These are phyloP conservation scores for Ypsolopha sequella DNA, from an alignment of 2,888 invertebrate genomes.

Conservation along the genomic window DNA sequence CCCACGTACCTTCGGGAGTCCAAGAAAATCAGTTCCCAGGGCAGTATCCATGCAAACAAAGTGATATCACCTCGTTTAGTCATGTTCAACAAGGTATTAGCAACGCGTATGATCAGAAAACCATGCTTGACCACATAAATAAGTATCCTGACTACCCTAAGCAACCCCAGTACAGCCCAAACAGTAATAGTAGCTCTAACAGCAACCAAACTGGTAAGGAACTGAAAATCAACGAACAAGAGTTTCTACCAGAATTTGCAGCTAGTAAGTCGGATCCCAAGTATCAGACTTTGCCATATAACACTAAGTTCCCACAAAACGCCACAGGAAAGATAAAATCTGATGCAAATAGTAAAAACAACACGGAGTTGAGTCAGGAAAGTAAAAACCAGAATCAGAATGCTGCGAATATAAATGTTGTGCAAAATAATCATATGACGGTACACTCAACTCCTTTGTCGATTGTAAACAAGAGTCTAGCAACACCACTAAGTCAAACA, in stretches of 20 bases:
- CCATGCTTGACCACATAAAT: constrained; percentile 50
- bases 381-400: constrained; percentile 32
- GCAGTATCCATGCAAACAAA: constrained; percentile 48
- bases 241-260: constrained; percentile 76
- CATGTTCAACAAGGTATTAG: constrained; percentile 62
- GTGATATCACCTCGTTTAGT: constrained; percentile 40
- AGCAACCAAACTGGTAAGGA: constrained; percentile 62
- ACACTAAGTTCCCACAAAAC: constrained; percentile 83
- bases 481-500: constrained; percentile 73
- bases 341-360: constrained; percentile 49
- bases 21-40: constrained; percentile 52
- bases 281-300: constrained; percentile 93
- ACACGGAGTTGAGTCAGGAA: constrained; percentile 29
- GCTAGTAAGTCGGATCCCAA: constrained; percentile 90
- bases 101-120: constrained; percentile 59
- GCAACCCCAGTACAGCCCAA: constrained; percentile 70
- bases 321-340: constrained; percentile 50
- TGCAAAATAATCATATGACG: constrained; percentile 52
- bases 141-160: constrained; percentile 64
- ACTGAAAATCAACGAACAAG: constrained; percentile 63
- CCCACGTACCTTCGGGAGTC: constrained; percentile 34
- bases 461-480: constrained; percentile 74
- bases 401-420: constrained; percentile 39
- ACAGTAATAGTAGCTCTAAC: constrained; percentile 62
- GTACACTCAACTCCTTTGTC: constrained; percentile 66